A percentile compares a stretch with the other conserved stretches of the same genome.
Evolutionary conservation across 1,140 invertebrate genomes (phyloP).

Genomic region (Diuraphis noxia): DNA sequence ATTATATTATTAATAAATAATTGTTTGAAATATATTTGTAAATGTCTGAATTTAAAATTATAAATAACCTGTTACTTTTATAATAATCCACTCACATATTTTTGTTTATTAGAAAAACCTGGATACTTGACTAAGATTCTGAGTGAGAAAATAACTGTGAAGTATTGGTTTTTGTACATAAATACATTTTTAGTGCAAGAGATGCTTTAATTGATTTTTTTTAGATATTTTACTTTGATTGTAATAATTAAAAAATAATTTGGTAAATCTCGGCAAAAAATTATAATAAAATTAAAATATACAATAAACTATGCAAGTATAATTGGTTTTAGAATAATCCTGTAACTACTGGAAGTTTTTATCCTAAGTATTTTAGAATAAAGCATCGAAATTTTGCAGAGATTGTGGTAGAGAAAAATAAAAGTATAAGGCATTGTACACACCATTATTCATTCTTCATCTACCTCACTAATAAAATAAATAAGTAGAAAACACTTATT

Average conservation of each 20-base stretch:
- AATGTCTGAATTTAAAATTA: neutral
- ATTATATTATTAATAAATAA: neutral
- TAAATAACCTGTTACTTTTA: neutral
- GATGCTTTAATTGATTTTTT: neutral
- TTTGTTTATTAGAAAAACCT: neutral
- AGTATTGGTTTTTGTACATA: neutral
- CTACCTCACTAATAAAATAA: neutral
- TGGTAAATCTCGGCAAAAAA: neutral
- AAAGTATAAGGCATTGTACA: neutral
- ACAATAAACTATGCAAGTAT: neutral
- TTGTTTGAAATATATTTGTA: constrained; percentile 3
- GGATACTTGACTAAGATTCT: neutral
- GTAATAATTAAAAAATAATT: neutral
- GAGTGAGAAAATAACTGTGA: neutral
- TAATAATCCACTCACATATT: neutral
- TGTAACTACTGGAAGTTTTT: neutral
- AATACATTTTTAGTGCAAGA: neutral
- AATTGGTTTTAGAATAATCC: no score
- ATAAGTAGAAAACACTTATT: no score
- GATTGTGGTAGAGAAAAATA: neutral
- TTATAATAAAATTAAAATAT: neutral
- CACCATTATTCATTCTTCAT: neutral
- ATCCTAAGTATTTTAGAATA: neutral
- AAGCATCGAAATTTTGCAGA: neutral
- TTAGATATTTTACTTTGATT: neutral